Base-by-base conservation (phyloP, 2,113 vertebrate genomes). In the Trogon melanurus region DNA sequence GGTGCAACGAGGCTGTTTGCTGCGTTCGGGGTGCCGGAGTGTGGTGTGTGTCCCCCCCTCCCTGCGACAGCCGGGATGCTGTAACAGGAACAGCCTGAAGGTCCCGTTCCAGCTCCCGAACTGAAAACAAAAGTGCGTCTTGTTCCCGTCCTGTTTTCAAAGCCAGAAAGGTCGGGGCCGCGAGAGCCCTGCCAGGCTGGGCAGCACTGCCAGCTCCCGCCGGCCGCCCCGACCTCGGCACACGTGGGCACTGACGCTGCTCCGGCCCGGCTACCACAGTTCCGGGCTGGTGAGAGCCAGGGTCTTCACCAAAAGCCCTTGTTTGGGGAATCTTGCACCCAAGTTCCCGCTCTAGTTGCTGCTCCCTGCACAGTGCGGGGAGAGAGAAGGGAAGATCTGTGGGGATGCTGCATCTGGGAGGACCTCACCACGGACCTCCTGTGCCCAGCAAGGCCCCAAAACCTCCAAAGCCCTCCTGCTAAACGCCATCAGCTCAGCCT, bases 281-380 rank as follows among this genome's bases (percentile, higher is more conserved):
- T 1, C 48, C 0, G 0, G 25, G 34, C 50, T 65, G 50, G 13
- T 0, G 4, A 57, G 29, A 73, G 34, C 50, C 4, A 1, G 9
- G 22, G 17, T 10, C 36, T 11, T 57, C 56, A 58, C 41, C 30
- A 2, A 57, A 50, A 45, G 15, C 12, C 69, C 10, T 0, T 11
- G 16, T 45, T n/a, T 45, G 30, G 76, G 53, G 53, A 65, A 57
- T 11, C 38, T 26, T 25, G n/a, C 2, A 2, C 41, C 21, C 7
- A 1, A 5, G 6, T 38, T 91, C 62, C 5, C 14, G 29, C 18
- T 92, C 22, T 51, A 4, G 1, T 36, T 85, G 48, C 72, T 36
- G 32, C 50, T 93, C 44, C 34, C 25, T 75, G 56, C 30, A 6
- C 56, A 78, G 60, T 1, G 0, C 29, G 29, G 41, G 29, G 53